Evolutionary conservation across 2,113 vertebrate genomes (phyloP).

Genomic region (Mola mola): DNA sequence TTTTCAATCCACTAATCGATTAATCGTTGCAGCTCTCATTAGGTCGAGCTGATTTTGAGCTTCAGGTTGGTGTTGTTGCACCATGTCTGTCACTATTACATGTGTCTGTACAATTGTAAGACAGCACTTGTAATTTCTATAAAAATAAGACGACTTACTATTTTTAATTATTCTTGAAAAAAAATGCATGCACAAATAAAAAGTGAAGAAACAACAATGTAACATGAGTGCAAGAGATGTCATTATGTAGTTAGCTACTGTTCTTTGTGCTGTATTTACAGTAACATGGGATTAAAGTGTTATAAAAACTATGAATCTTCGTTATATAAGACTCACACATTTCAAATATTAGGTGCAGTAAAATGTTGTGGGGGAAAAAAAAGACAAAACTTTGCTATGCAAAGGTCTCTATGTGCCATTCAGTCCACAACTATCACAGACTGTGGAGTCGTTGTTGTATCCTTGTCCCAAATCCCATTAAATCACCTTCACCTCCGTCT

Average conservation of each 20-base stretch:
- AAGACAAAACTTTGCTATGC: background rate
- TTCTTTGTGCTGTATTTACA: background rate
- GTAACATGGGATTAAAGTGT: slow-evolving; percentile 9
- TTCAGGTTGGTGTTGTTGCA: no score
- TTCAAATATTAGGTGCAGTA: background rate
- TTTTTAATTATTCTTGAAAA: background rate
- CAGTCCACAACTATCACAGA: background rate
- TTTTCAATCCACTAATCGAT: no score
- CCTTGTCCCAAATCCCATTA: slow-evolving; percentile 49
- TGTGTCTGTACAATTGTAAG: no score
- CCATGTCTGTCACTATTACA: no score
- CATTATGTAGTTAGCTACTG: background rate
- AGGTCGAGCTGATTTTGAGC: no score
- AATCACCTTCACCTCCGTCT: slow-evolving; percentile 61
- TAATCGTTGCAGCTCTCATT: no score
- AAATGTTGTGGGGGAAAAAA: background rate
- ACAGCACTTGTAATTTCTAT: no score
- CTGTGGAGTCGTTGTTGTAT: slow-evolving; percentile 18
- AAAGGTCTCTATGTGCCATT: slow-evolving; percentile 13
- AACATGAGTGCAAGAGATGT: background rate
- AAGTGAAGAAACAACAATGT: background rate
- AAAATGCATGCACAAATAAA: background rate
- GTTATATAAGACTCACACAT: slow-evolving; percentile 16
- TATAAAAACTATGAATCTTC: slow-evolving; percentile 5
- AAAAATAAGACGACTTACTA: background rate